Conservation (phyloP, 1,140 invertebrate genomes). For the Tetramorium alpestre region DNA sequence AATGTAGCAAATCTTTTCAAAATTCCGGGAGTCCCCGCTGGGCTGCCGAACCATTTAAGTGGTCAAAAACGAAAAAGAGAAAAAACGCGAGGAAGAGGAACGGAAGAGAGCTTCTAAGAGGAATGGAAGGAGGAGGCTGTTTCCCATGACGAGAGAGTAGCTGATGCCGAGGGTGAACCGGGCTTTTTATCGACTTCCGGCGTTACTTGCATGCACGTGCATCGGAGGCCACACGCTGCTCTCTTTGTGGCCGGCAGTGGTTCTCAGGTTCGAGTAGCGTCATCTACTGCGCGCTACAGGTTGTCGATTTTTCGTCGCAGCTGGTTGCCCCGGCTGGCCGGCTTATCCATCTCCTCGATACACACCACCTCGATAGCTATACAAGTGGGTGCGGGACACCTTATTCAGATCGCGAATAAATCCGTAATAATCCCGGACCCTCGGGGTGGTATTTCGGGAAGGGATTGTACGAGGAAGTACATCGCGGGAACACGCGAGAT, state of each 20-base stretch:
- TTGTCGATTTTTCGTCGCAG: constrained; percentile 67
- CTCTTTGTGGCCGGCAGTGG: constrained; percentile 81
- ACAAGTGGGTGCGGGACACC: background rate
- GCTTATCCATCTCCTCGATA: background rate
- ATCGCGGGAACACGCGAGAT: background rate
- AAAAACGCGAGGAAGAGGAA: background rate
- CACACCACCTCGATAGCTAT: background rate
- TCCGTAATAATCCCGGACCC: constrained; percentile 4
- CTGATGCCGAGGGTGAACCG: constrained; percentile 84
- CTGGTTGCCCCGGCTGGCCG: background rate
- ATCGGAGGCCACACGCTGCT: constrained; percentile 75
- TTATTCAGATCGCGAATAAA: background rate
- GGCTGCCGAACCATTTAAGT: constrained; percentile 8
- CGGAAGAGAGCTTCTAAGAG: constrained; percentile 37
- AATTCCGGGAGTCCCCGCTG: background rate
- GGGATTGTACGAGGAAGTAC: background rate
- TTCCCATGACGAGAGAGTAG: constrained; percentile 73
- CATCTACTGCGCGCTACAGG: constrained; percentile 71
- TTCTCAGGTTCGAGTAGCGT: constrained; percentile 76
- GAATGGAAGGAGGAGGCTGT: constrained; percentile 67
- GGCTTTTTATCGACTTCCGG: constrained; percentile 86
- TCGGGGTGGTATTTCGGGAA: background rate
- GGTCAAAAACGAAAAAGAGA: constrained; percentile 32
- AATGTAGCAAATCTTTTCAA: constrained; percentile 11
- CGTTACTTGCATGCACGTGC: constrained; percentile 84